phyloP scores from a whole-genome alignment of 2,113 vertebrate species.

The Triplophysa rosa region DNA sequence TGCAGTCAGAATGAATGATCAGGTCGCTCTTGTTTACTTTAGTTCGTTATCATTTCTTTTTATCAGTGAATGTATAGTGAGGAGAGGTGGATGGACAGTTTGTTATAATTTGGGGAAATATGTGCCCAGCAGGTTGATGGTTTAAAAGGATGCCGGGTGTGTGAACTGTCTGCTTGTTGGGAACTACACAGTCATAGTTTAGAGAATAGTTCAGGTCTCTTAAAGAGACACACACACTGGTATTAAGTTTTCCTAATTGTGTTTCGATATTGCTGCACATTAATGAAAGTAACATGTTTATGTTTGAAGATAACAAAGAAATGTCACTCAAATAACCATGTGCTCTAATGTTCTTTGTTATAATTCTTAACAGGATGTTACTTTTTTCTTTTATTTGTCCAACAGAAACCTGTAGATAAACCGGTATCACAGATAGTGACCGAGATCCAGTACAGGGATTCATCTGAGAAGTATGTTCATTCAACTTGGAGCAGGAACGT shows the following conservation, averaged over 20 bases:
- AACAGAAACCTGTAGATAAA: constrained; percentile 76
- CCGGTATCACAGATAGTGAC: constrained; percentile 80
- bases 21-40: constrained; percentile 6
- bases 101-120: constrained; percentile 18
- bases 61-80: not conserved
- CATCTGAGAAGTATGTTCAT: constrained; percentile 78
- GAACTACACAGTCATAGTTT: not conserved
- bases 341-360: not conserved
- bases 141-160: constrained; percentile 16
- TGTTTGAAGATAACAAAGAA: constrained; percentile 3
- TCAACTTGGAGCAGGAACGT: not conserved
- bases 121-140: constrained; percentile 10
- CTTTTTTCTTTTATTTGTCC: constrained; percentile 8
- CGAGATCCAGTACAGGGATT: constrained; percentile 84
- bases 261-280: not conserved
- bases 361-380: not conserved
- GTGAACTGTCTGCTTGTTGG: not conserved
- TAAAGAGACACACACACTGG: too few species aligned
- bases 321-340: not conserved
- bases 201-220: not conserved
- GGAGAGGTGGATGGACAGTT: not conserved
- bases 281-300: not conserved
- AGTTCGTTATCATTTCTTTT: constrained; percentile 30
- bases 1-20: not conserved
- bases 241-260: too few species aligned